phyloP scores from a whole-genome alignment of 1,140 invertebrate species.

The Aphelenchoides besseyi region DNA sequence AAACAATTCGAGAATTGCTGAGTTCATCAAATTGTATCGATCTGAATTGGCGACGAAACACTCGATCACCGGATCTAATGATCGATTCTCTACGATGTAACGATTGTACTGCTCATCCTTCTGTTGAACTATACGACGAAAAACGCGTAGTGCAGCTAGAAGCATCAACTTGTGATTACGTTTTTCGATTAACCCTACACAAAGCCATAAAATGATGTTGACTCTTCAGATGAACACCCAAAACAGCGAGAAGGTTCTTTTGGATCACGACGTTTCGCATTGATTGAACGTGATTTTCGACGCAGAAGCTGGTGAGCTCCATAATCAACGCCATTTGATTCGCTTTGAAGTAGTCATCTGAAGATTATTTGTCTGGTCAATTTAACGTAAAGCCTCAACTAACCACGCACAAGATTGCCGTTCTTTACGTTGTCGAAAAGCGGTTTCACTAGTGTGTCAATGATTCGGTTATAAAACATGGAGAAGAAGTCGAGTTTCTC shows the following conservation, averaged over 20 bases:
- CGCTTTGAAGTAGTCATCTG: constrained; percentile 90
- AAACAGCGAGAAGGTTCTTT: constrained; percentile 87
- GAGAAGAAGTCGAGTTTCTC: constrained; percentile 96
- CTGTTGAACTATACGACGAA: constrained; percentile 90
- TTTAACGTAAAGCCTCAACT: not conserved
- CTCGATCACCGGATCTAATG: constrained; percentile 91
- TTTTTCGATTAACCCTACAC: constrained; percentile 67
- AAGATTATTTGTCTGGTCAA: constrained; percentile 31
- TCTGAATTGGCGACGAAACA: constrained; percentile 92
- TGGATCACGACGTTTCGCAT: constrained; percentile 96
- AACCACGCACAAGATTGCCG: constrained; percentile 35
- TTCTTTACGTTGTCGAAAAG: constrained; percentile 53
- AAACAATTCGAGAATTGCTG: constrained; percentile 97
- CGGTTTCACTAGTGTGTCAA: constrained; percentile 69
- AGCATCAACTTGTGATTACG: constrained; percentile 33
- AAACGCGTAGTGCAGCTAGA: constrained; percentile 81
- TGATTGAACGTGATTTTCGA: constrained; percentile 83
- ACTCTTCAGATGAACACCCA: constrained; percentile 93
- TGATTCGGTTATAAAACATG: constrained; percentile 97
- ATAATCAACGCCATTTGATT: constrained; percentile 88
- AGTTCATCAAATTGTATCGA: constrained; percentile 95
- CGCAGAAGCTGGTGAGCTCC: constrained; percentile 95
- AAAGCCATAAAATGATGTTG: constrained; percentile 95
- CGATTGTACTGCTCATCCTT: constrained; percentile 98
- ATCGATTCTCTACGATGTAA: constrained; percentile 89